A percentile compares a stretch with the other conserved stretches of the same genome.
These are phyloP conservation scores for Macrobrachium rosenbergii DNA, from an alignment of 1,140 invertebrate species.

Conservation along the genomic window DNA sequence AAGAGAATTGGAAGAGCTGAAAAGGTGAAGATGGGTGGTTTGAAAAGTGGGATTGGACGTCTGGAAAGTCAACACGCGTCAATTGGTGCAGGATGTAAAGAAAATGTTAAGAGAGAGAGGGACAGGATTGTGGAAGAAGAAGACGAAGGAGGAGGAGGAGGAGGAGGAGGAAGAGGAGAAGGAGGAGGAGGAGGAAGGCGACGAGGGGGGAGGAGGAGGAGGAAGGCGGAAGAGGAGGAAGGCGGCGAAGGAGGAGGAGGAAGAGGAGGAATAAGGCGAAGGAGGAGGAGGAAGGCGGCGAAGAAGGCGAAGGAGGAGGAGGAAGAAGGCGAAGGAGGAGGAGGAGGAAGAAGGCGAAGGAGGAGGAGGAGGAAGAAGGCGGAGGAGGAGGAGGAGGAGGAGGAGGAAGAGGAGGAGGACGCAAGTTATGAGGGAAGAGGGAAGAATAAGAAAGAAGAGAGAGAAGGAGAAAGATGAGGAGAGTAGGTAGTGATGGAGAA, in stretches of 20 bases:
- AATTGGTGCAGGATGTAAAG: no score
- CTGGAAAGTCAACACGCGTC: no score
- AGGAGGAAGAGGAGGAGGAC: no score
- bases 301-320: neutral
- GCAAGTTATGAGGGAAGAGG: no score
- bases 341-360: neutral
- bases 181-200: neutral
- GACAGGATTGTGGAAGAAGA: neutral
- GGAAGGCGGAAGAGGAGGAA: neutral
- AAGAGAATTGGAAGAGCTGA: neutral
- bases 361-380: neutral
- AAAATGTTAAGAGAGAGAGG: neutral
- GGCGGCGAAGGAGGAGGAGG: neutral
- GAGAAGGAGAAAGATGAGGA: no score
- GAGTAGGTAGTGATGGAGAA: no score
- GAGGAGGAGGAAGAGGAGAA: no score
- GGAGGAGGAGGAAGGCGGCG: neutral
- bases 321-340: neutral
- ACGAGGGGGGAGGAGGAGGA: neutral
- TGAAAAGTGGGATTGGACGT: neutral
- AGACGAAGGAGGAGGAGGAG: neutral
- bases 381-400: no score
- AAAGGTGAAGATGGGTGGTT: neutral
- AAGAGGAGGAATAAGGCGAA: neutral
- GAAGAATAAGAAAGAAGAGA: neutral